Base-by-base conservation (phyloP, 2,888 invertebrate genomes). In the Cheiracanthium punctorium region DNA sequence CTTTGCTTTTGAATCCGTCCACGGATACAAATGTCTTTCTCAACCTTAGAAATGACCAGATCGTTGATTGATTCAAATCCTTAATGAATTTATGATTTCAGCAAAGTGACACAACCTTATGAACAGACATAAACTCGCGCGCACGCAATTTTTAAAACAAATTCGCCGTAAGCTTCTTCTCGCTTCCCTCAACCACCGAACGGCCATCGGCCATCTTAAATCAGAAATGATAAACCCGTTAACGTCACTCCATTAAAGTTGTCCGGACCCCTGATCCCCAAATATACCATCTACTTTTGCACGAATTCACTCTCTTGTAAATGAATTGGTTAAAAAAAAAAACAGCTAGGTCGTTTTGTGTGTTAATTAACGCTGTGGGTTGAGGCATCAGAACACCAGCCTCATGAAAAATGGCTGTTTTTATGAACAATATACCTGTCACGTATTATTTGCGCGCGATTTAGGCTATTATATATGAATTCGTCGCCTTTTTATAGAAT, bases 361-460 rank as follows among this genome's bases (percentile, higher is more conserved):
- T 79, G 70, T 70, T 79, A 79, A 79, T 79, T 79, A 79, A 70
- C 70, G 70, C 43, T 48, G 29, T 52, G 43, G 8, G 52, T 48
- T 30, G n/a, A 30, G 69, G 67, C 48, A 48, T 29, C 24, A 67
- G 41, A 33, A 43, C 52, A 33, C 65, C 12, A n/a, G 14, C 41
- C 48, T 67, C 70, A 69, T 79, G 79, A 79, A 69, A 79, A 79
- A 79, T 79, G 79, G 48, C 37, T 30, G 43, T 43, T 69, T 58
- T 70, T 32, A 43, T 33, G 28, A 69, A 70, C 37, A n/a, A n/a
- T n/a, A 17, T 69, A 33, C 52, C 52, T 58, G 70, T 52, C 70
- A 70, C 70, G 70, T 70, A 70, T 79, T 65, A 69, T 79, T 79
- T 70, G 69, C 69, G 75, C 58, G 64, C 37, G 75, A 75, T 75